These are phyloP conservation scores for Oxyruncus cristatus DNA, from an alignment of 2,113 vertebrate species.

Conservation along the genomic window DNA sequence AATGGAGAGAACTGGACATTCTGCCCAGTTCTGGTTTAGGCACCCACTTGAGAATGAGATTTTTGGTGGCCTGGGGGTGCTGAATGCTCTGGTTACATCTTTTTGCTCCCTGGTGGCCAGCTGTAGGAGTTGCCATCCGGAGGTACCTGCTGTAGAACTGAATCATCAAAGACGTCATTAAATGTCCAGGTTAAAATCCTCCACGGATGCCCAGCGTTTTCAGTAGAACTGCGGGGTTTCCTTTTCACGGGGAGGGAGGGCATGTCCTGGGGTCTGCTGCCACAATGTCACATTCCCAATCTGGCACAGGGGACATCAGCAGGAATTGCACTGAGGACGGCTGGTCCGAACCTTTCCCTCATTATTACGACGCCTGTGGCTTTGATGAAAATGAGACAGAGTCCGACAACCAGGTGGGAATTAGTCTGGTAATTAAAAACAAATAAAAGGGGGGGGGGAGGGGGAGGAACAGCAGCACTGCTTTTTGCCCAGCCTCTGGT, in stretches of 20 bases:
- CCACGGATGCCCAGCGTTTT: accelerated
- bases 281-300: background rate
- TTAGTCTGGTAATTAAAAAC: background rate
- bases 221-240: background rate
- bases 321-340: slow-evolving; percentile 93
- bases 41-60: background rate
- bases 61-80: background rate
- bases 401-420: slow-evolving; percentile 71
- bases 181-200: background rate
- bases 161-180: background rate
- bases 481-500: background rate
- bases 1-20: background rate
- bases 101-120: background rate
- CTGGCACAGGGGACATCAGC: slow-evolving; percentile 80
- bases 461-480: background rate
- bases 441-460: background rate
- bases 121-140: background rate
- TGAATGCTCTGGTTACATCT: background rate
- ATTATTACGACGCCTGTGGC: slow-evolving; percentile 90
- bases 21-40: background rate
- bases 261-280: background rate
- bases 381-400: slow-evolving; percentile 82
- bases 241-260: background rate
- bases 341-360: slow-evolving; percentile 94
- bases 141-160: background rate